Evolutionary conservation across 2,797 vertebrate species (phyloP), one percentile per base, ranked within the genome.

Genomic region (Coccyzus lansbergi): DNA sequence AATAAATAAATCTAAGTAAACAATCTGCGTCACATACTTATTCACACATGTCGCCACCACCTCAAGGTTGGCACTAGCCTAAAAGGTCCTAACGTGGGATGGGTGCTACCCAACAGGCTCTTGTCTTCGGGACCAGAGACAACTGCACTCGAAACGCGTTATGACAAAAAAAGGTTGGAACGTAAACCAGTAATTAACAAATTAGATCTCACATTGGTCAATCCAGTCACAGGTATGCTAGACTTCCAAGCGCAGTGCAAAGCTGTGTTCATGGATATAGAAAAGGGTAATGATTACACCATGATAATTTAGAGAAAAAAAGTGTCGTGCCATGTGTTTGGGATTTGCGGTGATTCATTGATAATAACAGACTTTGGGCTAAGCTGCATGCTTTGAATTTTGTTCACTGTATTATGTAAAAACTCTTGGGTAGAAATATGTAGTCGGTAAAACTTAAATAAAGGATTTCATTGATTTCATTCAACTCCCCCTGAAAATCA

Each of bases 381-480:
- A 40, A 91, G 90, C 26, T 11, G 33, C 42, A 17, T 76, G 55
- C 63, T 78, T 75, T 55, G 76, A 69, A 89, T 92, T 68, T 59
- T 25, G 29, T 49, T 87, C 69, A 34, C 36, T 78, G 10, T 71
- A 58, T 89, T 85, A 36, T 28, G 44, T 71, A 46, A 55, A 65
- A 95, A 83, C 52, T 55, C 76, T 72, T 65, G 62, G 34, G 38
- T 28, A 46, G 38, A 88, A 46, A 33, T 22, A 24, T 28, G 48
- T 60, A 63, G 36, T 83, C 28, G 0, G 10, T 83, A 77, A 94
- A 89, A 71, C 26, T 67, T 52, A 53, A 44, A 71, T 64, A 77
- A 94, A 83, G 29, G 52, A 67, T 82, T 83, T 88, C 20, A 94
- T 55, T 83, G 94, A 86, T 80, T 93, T 86, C 40, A 51, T 81